Percentiles rank a stretch among this genome's conserved stretches.
Evolutionary conservation across 2,888 invertebrate genomes (phyloP).

Genomic region (Caenorhabditis afra): DNA sequence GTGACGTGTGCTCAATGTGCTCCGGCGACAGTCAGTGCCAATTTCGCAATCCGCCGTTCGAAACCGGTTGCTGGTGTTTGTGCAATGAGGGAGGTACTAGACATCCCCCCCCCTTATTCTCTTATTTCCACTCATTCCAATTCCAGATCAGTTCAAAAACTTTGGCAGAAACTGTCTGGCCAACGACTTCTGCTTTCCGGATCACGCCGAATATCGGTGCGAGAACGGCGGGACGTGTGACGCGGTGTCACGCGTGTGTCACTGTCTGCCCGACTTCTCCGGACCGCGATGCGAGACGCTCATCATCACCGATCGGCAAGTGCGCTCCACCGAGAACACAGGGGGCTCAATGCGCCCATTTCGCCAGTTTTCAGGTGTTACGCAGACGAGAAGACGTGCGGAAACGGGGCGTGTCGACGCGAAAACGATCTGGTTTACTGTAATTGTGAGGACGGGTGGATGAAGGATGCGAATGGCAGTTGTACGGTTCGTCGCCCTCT

Average conservation of each 20-base stretch:
- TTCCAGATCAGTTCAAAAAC: too few relatives aligned
- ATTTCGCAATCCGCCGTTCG: background rate
- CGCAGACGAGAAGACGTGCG: conserved; percentile 16
- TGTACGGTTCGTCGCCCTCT: conserved; percentile 27
- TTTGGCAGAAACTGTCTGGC: conserved; percentile 6
- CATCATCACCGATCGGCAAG: background rate
- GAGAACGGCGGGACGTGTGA: conserved; percentile 42
- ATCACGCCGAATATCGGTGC: conserved; percentile 12
- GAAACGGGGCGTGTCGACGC: conserved; percentile 27
- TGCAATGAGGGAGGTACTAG: conserved; percentile 4
- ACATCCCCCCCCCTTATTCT: too few relatives aligned
- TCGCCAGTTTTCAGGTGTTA: conserved; percentile 19
- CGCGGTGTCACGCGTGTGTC: background rate
- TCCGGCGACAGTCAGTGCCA: background rate
- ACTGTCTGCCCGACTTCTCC: conserved; percentile 10
- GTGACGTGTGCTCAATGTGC: background rate
- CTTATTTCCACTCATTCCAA: too few relatives aligned
- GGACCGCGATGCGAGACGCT: conserved; percentile 27
- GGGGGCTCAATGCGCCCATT: too few relatives aligned
- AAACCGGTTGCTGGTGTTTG: conserved; percentile 10
- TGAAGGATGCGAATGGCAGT: conserved; percentile 21
- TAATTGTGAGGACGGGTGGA: conserved; percentile 38
- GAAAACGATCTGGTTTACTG: conserved; percentile 32
- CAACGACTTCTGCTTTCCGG: conserved; percentile 22
- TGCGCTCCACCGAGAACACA: too few relatives aligned